Evolutionary conservation across 2,113 vertebrate species (phyloP), one percentile per base, ranked within the genome.

Genomic region (Hiodon alosoides): DNA sequence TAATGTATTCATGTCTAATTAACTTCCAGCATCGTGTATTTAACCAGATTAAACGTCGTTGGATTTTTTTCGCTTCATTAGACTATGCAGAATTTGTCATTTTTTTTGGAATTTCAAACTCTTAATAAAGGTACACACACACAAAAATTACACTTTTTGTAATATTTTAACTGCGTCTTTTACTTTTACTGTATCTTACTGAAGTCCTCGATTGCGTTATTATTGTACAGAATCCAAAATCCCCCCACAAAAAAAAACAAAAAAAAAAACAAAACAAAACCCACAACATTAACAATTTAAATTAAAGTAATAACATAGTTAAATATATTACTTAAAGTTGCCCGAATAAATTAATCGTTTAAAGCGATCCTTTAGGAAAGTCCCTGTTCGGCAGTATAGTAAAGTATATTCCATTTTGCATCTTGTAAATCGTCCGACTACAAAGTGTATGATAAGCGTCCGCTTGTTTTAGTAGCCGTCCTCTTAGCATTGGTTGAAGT

Each of bases 381-480:
- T 17, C 46, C 61, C 53, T 60, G 53, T 5, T 80, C 77, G 83
- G 31, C 65, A 16, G 77, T 60, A 65, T 17, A 9, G 17, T 62
- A 13, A 67, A 52, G 16, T 57, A 54, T 51, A 48, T 17, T 76
- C 64, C 55, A 65, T 8, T 79, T 14, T 17, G 64, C 69, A 67
- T 67, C 54, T 58, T 65, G 66, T 16, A 4, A 57, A 47, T 70
- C 4, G 2, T 8, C 11, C 16, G n/a, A 10, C n/a, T 73, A 4
- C 8, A 53, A 17, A 31, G 61, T 53, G 76, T 81, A 73, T 71
- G 77, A 73, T 53, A 72, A 53, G 54, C 5, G 11, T 48, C 61
- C 78, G 78, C 77, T 17, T 79, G 11, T 60, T 14, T 6, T 67
- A 13, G 77, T 79, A 70, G 83, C 79, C 78, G 77, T 77, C n/a